Percentiles rank a stretch among this genome's conserved stretches.
Evolutionary conservation across 1,140 invertebrate genomes (phyloP).

Genomic region (Drosophila aff.): DNA sequence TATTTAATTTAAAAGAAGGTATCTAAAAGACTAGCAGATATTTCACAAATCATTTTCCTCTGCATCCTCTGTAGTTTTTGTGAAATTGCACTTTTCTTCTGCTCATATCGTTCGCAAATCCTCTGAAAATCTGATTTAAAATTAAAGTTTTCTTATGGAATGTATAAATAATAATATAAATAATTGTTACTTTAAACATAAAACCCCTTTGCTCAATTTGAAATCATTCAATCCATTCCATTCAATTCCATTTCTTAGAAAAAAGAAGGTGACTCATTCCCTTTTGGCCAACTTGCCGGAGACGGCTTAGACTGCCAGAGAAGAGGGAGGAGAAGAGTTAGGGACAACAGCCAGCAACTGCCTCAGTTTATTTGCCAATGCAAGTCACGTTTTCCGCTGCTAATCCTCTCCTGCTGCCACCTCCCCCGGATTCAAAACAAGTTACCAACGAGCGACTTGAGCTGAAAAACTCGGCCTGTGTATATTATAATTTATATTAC

Average conservation of each 20-base stretch:
- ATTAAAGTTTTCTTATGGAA: background rate
- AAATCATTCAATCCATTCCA: conserved; percentile 1
- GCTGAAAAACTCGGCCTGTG: conserved; percentile 33
- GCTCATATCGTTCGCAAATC: background rate
- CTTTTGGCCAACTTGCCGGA: conserved; percentile 17
- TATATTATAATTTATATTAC: conserved; percentile 77
- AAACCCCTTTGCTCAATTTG: background rate
- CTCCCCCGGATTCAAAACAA: conserved; percentile 45
- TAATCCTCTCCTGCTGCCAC: conserved; percentile 15
- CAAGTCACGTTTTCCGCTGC: conserved; percentile 75
- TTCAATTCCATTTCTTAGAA: conserved; percentile 10
- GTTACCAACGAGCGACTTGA: conserved; percentile 49
- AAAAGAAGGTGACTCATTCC: conserved; percentile 23
- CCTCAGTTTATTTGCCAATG: conserved; percentile 81
- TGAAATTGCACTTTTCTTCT: background rate
- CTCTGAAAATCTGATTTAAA: background rate
- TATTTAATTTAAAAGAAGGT: too few species aligned
- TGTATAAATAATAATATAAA: too few species aligned
- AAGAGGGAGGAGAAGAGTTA: background rate
- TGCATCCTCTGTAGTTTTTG: background rate
- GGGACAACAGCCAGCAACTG: conserved; percentile 48
- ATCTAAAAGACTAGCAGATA: too few species aligned
- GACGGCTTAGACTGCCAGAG: background rate
- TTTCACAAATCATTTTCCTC: too few species aligned
- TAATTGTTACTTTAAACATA: background rate